These are phyloP conservation scores for Lithobates sylvaticus DNA, from an alignment of 2,797 vertebrate species.

Conservation along the genomic window DNA sequence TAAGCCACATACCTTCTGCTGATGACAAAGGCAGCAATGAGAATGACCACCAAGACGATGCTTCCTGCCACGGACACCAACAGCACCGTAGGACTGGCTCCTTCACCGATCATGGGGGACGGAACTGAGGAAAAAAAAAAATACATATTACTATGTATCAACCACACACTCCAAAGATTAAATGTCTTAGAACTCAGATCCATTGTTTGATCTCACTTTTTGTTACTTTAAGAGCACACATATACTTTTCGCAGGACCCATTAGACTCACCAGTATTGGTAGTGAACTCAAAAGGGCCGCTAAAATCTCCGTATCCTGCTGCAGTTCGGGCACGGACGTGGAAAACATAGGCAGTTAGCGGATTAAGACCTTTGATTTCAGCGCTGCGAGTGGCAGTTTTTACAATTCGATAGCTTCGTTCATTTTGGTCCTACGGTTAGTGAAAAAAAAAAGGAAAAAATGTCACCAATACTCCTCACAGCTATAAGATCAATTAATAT, in stretches of 20 bases:
- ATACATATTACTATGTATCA: too few species aligned
- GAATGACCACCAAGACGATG: constrained; percentile 94
- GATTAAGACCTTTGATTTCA: constrained; percentile 93
- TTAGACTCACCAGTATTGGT: constrained; percentile 89
- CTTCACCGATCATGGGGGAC: constrained; percentile 93
- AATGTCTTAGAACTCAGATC: too few species aligned
- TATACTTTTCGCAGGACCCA: neutral
- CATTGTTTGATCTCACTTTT: neutral
- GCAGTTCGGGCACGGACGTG: constrained; percentile 95
- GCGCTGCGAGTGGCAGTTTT: constrained; percentile 90
- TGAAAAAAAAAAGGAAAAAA: neutral
- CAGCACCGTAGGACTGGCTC: constrained; percentile 93
- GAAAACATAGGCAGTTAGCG: constrained; percentile 94
- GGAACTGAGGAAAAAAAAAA: constrained; percentile 79
- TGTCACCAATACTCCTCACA: neutral
- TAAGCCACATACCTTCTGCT: constrained; percentile 90
- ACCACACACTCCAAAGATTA: too few species aligned
- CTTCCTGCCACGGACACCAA: constrained; percentile 94
- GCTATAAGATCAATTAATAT: neutral
- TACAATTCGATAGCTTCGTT: constrained; percentile 95
- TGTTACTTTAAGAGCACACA: too few species aligned
- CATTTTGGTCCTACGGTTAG: constrained; percentile 90
- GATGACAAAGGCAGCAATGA: constrained; percentile 95
- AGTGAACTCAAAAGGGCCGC: constrained; percentile 93
- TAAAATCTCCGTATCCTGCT: constrained; percentile 95